phyloP scores from a whole-genome alignment of 2,888 invertebrate species.

The Spilosoma lubricipeda region DNA sequence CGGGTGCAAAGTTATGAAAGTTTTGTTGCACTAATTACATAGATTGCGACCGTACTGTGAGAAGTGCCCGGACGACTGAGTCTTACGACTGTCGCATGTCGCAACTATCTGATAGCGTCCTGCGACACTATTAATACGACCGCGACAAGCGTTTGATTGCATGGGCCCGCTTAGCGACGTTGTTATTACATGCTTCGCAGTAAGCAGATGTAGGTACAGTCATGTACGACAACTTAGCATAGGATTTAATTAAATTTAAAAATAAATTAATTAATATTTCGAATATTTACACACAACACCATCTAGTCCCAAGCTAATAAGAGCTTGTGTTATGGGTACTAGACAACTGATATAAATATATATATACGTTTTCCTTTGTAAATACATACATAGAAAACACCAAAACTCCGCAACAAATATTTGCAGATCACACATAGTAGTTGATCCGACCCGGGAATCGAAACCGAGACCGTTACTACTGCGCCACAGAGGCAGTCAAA shows the following conservation, averaged over 20 bases:
- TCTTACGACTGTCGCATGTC: constrained; percentile 46
- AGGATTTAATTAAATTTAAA: neutral
- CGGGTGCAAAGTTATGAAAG: constrained; percentile 71
- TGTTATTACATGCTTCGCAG: constrained; percentile 67
- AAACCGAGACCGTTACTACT: no score
- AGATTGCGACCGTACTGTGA: constrained; percentile 47
- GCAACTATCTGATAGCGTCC: constrained; percentile 67
- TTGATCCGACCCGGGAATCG: no score
- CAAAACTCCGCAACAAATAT: no score
- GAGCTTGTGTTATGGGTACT: no score
- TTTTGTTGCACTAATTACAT: constrained; percentile 78
- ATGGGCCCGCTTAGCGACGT: constrained; percentile 64
- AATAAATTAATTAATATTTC: no score
- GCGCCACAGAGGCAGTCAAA: no score
- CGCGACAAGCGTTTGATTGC: constrained; percentile 77
- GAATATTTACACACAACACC: no score
- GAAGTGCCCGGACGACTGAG: constrained; percentile 47
- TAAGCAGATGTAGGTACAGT: constrained; percentile 46
- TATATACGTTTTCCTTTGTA: no score
- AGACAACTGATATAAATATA: no score
- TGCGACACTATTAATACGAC: constrained; percentile 73
- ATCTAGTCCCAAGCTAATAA: no score
- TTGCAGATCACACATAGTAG: no score
- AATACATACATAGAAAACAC: no score
- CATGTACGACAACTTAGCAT: constrained; percentile 12